Base-by-base conservation (phyloP, 1,140 invertebrate genomes). In the Drosophila chauvacae region DNA sequence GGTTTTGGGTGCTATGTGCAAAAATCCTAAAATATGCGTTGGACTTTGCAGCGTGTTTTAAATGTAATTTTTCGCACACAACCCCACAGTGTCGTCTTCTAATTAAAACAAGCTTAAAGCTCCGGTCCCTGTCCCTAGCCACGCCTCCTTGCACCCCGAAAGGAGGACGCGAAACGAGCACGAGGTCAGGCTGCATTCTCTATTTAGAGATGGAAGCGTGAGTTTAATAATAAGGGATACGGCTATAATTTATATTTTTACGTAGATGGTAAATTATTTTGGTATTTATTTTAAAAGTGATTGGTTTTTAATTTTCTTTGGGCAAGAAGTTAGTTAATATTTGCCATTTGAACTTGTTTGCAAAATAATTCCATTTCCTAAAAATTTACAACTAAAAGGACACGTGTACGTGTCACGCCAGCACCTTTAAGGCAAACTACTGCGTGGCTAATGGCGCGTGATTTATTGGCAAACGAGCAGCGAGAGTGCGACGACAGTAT, bases 71-170 rank as follows among this genome's bases (percentile, higher is more conserved):
- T 85, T 88, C 81, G 74, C 81, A 48, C 66, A 42, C 59, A 53
- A 11, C 41, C 66, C 44, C 35, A 72, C 39, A 47, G 23, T 41
- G 73, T 35, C 65, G 79, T 90, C 86, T 90, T 90, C 86, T 90
- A 90, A 90, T 90, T 90, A 90, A 90, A 90, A 90, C 81, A 77
- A 90, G 86, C 86, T 90, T 90, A 86, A 90, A 86, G 86, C 81
- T 47, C 76, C 51, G 33, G 42, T 35, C 44, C 33, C 30, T 48
- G 39, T 48, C 57, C 37, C 41, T 50, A 58, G 42, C 64, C 70
- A 72, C 68, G 70, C 68, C 66, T 47, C 37, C 11, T 59, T 59
- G 16, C 45, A 23, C 74, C 48, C 26, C 74, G 9, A 68, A 65
- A 86, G 76, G 62, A 61, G 66, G 64, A 45, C 66, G 50, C 66